Percentiles rank a stretch among this genome's conserved stretches.
These are phyloP conservation scores for Dendropsophus ebraccatus DNA, from an alignment of 2,113 vertebrate genomes.

Conservation along the genomic window DNA sequence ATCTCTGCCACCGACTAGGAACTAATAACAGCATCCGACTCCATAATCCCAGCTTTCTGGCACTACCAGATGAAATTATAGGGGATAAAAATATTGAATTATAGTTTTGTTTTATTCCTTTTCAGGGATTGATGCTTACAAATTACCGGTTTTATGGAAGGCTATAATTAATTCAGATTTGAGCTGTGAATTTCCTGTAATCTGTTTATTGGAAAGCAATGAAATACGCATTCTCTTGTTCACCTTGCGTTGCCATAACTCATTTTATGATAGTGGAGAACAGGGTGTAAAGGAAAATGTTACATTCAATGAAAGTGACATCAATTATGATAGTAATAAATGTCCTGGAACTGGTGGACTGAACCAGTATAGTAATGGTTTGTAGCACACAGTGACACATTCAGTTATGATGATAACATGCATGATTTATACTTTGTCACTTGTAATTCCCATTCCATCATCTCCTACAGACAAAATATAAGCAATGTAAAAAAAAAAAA, in stretches of 20 bases:
- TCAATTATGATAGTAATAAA: slow-evolving; percentile 58
- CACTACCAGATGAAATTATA: slow-evolving; percentile 1
- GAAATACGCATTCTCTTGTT: slow-evolving; percentile 47
- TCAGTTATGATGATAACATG: slow-evolving; percentile 49
- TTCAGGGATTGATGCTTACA: slow-evolving; percentile 26
- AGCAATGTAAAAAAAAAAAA: background rate
- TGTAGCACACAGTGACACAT: slow-evolving; percentile 55
- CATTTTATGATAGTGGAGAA: slow-evolving; percentile 51
- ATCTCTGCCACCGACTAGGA: background rate
- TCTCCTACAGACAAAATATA: slow-evolving; percentile 28
- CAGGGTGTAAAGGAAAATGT: slow-evolving; percentile 51
- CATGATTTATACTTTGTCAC: slow-evolving; percentile 52
- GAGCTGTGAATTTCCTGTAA: slow-evolving; percentile 37
- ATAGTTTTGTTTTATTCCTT: slow-evolving; percentile 26
- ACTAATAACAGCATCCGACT: background rate
- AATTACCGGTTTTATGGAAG: slow-evolving; percentile 33
- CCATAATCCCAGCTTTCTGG: slow-evolving; percentile 5
- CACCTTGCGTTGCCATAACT: slow-evolving; percentile 47
- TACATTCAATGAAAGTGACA: slow-evolving; percentile 58
- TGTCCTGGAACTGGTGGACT: slow-evolving; percentile 55
- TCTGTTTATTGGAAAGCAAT: slow-evolving; percentile 55
- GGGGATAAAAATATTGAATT: background rate
- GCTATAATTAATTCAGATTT: slow-evolving; percentile 42
- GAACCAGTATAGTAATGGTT: slow-evolving; percentile 57
- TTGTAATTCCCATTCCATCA: slow-evolving; percentile 6